Conservation (phyloP, 1,140 invertebrate genomes). For the Drosophila quadrilineata region DNA sequence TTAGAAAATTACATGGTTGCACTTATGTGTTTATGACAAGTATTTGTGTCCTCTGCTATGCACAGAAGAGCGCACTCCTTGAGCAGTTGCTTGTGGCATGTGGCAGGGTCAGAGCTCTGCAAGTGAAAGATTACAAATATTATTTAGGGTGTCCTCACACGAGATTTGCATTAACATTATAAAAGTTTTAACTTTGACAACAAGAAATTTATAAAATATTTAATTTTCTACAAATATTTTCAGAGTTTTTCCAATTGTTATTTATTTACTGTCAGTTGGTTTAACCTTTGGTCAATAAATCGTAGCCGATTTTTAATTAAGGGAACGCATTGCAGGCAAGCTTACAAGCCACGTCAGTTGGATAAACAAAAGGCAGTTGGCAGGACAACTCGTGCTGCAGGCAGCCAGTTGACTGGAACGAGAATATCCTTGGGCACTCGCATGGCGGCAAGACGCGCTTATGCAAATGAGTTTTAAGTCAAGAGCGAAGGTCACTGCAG, state of each 20-base stretch:
- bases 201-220: no score
- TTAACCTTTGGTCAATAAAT: constrained; percentile 55
- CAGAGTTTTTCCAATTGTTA: neutral
- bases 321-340: constrained; percentile 54
- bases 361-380: constrained; percentile 34
- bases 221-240: neutral
- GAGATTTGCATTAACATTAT: neutral
- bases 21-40: constrained; percentile 35
- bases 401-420: neutral
- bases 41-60: constrained; percentile 14
- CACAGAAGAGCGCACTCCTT: constrained; percentile 24
- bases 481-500: constrained; percentile 70
- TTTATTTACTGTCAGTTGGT: constrained; percentile 58
- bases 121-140: no score
- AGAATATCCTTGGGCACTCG: constrained; percentile 5
- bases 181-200: no score
- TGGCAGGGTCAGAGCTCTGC: neutral
- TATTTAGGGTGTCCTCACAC: neutral
- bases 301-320: constrained; percentile 67
- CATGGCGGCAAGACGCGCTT: constrained; percentile 30
- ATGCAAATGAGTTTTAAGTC: constrained; percentile 73
- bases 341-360: constrained; percentile 36
- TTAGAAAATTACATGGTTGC: constrained; percentile 58
- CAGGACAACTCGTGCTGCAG: neutral
- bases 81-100: neutral